phyloP scores from a whole-genome alignment of 1,140 invertebrate species.

The Riptortus pedestris region DNA sequence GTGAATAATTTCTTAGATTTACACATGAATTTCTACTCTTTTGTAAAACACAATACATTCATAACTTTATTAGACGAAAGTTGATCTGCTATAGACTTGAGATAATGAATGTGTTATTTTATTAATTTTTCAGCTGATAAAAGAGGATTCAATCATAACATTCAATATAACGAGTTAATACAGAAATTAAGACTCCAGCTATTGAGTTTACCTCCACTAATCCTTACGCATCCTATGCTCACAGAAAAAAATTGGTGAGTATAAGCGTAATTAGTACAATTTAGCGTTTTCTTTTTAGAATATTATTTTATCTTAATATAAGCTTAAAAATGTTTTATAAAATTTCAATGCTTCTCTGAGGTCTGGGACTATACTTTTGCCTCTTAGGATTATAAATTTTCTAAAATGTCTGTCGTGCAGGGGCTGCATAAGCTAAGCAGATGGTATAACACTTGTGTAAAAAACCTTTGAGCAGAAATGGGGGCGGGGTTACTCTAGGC shows the following conservation, averaged over 20 bases:
- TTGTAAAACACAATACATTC: background rate
- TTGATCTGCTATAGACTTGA: background rate
- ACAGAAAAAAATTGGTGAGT: slow-evolving; percentile 59
- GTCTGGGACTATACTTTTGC: background rate
- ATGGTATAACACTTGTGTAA: no score
- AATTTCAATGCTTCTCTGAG: background rate
- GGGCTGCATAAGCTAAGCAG: no score
- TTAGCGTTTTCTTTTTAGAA: background rate
- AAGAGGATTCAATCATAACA: slow-evolving; percentile 47
- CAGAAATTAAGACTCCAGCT: slow-evolving; percentile 56
- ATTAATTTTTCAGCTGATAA: slow-evolving; percentile 27
- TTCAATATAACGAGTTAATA: slow-evolving; percentile 52
- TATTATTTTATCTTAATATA: background rate
- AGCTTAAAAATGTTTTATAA: background rate
- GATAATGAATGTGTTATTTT: slow-evolving; percentile 33
- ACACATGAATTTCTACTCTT: background rate
- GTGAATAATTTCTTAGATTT: background rate
- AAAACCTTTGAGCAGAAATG: background rate
- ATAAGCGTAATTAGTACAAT: background rate
- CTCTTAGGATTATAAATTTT: background rate
- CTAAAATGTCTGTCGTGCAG: no score
- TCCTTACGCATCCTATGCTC: slow-evolving; percentile 51
- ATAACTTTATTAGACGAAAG: slow-evolving; percentile 21
- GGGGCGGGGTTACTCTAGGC: background rate
- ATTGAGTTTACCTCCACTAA: slow-evolving; percentile 51